Conservation (phyloP, 2,797 vertebrate genomes). For the Epinephelus coioides region DNA sequence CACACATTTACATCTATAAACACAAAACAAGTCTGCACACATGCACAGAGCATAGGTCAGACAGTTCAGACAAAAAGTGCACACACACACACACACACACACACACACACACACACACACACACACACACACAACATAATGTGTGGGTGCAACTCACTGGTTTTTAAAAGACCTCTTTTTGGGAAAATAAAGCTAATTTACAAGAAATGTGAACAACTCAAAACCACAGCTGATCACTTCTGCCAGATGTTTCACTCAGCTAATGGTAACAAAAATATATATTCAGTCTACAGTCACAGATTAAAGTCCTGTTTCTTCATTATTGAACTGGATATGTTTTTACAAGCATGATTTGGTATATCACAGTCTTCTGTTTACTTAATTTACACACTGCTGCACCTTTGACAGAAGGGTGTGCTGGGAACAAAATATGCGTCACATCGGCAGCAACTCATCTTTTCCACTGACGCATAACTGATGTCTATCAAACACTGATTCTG, state of each 20-base stretch:
- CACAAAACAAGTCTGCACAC: conserved; percentile 28
- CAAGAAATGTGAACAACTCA: conserved; percentile 17
- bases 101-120: neutral
- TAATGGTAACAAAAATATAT: neutral
- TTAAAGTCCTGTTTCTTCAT: neutral
- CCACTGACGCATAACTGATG: neutral
- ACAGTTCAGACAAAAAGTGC: neutral
- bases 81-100: too few species aligned
- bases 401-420: neutral
- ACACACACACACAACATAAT: neutral
- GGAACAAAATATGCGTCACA: conserved; percentile 9
- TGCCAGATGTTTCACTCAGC: neutral
- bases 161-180: conserved; percentile 16
- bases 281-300: neutral
- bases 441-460: conserved; percentile 9
- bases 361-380: neutral
- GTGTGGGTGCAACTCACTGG: conserved; percentile 23
- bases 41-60: conserved; percentile 9
- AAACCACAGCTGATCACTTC: conserved; percentile 18
- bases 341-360: neutral
- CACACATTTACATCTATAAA: neutral
- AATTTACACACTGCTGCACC: neutral
- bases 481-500: neutral
- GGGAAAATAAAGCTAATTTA: conserved; percentile 31
- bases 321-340: neutral